These are phyloP conservation scores for Cyphomyrus plagiostoma DNA, from an alignment of 2,113 vertebrate species.

Conservation along the genomic window DNA sequence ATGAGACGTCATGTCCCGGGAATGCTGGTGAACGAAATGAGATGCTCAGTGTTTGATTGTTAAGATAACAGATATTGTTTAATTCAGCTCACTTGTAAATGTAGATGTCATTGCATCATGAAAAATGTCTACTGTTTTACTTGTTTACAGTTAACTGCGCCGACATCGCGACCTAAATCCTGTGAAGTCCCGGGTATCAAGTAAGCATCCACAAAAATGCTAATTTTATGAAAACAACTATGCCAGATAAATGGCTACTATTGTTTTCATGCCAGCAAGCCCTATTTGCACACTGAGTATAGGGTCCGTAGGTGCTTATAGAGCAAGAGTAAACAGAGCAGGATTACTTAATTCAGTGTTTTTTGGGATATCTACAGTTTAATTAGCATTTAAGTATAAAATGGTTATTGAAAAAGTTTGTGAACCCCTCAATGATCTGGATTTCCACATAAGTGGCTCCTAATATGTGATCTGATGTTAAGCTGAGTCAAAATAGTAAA, in stretches of 20 bases:
- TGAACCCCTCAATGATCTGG: not conserved
- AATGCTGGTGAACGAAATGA: not conserved
- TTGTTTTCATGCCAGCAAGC: not conserved
- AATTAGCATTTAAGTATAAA: not conserved
- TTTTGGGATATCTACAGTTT: not conserved
- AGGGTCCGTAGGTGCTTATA: not conserved
- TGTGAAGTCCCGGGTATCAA: constrained; percentile 70
- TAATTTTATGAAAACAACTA: not conserved
- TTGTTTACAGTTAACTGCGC: constrained; percentile 46
- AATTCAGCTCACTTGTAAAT: not conserved
- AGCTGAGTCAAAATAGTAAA: not conserved
- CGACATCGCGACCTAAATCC: constrained; percentile 65
- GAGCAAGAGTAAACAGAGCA: not conserved
- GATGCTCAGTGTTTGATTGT: not conserved
- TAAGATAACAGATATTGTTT: not conserved
- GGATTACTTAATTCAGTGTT: not conserved
- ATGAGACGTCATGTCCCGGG: not conserved
- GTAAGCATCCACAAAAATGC: constrained; percentile 47
- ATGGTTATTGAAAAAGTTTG: not conserved
- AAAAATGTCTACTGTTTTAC: not conserved
- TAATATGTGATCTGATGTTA: not conserved
- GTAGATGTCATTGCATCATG: not conserved
- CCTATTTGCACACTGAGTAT: not conserved
- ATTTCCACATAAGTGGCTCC: not conserved
- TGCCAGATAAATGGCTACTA: not conserved